These are phyloP conservation scores for Drosophila nigrodunni DNA, from an alignment of 1,140 invertebrate genomes.

Conservation along the genomic window DNA sequence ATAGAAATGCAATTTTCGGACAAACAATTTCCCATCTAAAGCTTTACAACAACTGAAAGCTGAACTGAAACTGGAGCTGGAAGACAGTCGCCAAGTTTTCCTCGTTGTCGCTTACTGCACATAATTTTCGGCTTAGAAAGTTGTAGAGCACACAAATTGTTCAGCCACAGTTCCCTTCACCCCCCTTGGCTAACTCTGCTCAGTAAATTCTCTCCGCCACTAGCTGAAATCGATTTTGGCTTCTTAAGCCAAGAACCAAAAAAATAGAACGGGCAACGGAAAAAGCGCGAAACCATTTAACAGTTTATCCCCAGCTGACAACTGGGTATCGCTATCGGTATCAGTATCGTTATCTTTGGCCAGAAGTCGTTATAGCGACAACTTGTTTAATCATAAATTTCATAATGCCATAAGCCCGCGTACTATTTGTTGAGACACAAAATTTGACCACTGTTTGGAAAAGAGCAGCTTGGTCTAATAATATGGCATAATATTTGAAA, in stretches of 20 bases:
- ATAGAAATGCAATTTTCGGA: constrained; percentile 79
- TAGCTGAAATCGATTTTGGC: constrained; percentile 64
- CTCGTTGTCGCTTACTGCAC: constrained; percentile 40
- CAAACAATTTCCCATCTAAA: constrained; percentile 15
- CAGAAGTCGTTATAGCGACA: constrained; percentile 60
- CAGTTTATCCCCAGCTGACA: constrained; percentile 61
- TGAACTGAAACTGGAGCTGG: not conserved
- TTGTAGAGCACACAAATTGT: constrained; percentile 65
- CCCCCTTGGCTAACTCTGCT: not conserved
- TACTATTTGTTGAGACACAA: constrained; percentile 23
- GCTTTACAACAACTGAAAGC: not conserved
- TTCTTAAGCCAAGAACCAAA: constrained; percentile 28
- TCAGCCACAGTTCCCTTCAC: constrained; percentile 6
- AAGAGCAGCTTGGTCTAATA: too few relatives aligned
- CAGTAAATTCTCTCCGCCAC: too few relatives aligned
- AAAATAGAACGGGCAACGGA: constrained; percentile 9
- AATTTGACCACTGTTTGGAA: too few relatives aligned
- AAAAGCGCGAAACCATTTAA: constrained; percentile 55
- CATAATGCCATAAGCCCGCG: constrained; percentile 57
- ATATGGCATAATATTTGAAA: too few relatives aligned
- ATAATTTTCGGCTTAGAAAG: constrained; percentile 79
- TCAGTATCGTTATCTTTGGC: constrained; percentile 10
- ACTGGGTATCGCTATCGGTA: constrained; percentile 17
- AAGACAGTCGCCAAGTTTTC: constrained; percentile 45
- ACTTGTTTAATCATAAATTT: constrained; percentile 78